Percentiles rank a stretch among this genome's conserved stretches.
Evolutionary conservation across 2,113 vertebrate species (phyloP).

Genomic region (Oncorhynchus mykiss): DNA sequence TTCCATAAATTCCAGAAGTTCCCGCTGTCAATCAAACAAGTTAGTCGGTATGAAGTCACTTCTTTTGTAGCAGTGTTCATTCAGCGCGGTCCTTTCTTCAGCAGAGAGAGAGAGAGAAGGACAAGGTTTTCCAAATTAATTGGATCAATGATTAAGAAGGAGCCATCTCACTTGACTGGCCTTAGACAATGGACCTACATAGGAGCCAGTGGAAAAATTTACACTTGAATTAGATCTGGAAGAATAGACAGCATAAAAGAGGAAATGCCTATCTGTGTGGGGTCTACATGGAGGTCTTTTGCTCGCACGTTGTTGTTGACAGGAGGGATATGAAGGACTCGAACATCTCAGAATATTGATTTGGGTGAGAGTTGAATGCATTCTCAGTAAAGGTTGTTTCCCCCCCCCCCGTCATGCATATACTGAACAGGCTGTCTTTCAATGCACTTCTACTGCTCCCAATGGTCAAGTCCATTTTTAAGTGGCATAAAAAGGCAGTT

Average conservation of each 20-base stretch:
- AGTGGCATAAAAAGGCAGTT: not conserved
- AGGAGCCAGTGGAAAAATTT: constrained; percentile 28
- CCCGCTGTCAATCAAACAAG: constrained; percentile 45
- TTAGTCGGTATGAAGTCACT: constrained; percentile 43
- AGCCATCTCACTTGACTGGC: constrained; percentile 48
- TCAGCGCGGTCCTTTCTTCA: constrained; percentile 44
- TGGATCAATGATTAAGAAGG: constrained; percentile 61
- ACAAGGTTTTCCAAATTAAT: constrained; percentile 55
- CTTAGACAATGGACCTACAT: constrained; percentile 48
- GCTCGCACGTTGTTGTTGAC: not conserved
- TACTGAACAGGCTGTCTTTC: not conserved
- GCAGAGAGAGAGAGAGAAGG: constrained; percentile 4
- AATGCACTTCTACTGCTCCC: not conserved
- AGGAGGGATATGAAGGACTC: not conserved
- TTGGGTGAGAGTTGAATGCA: constrained; percentile 3
- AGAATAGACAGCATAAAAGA: constrained; percentile 7
- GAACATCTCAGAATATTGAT: constrained; percentile 20
- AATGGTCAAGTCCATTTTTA: not conserved
- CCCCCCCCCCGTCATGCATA: not conserved
- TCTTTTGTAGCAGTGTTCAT: constrained; percentile 33
- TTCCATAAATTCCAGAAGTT: not conserved
- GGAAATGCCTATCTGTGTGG: constrained; percentile 40
- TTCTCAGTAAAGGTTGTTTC: too few relatives aligned
- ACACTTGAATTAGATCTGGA: constrained; percentile 39
- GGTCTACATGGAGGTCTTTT: constrained; percentile 35